Evolutionary conservation across 2,113 vertebrate genomes (phyloP).

Genomic region (Mola mola): DNA sequence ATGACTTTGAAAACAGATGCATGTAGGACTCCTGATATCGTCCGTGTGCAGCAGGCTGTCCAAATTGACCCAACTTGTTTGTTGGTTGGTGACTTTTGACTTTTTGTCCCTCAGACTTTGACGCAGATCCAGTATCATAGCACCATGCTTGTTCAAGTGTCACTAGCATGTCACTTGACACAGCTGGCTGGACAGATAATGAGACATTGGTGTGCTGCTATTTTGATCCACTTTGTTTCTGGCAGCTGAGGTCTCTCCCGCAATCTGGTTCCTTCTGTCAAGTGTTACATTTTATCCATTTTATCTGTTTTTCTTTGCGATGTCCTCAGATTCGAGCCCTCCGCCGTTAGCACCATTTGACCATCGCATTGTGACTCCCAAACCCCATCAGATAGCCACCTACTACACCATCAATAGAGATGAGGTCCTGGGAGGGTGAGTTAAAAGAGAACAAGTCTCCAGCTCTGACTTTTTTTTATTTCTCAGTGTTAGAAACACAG

Average conservation of each 20-base stretch:
- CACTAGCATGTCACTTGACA: conserved; percentile 35
- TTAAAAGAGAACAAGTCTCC: neutral
- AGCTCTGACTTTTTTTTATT: conserved; percentile 46
- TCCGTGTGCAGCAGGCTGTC: no score
- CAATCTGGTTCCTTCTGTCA: neutral
- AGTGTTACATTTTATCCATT: neutral
- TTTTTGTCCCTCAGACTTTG: conserved; percentile 33
- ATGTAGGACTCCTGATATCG: no score
- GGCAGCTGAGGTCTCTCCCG: conserved; percentile 10
- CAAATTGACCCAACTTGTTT: neutral
- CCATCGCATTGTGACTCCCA: conserved; percentile 91
- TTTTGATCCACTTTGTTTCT: conserved; percentile 63
- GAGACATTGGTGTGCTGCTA: conserved; percentile 48
- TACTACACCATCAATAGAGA: conserved; percentile 88
- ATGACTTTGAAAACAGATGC: no score
- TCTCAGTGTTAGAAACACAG: no score
- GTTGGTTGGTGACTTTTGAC: conserved; percentile 43
- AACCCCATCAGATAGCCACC: conserved; percentile 83
- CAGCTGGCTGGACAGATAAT: conserved; percentile 58
- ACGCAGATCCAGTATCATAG: conserved; percentile 52
- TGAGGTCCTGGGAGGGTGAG: conserved; percentile 95
- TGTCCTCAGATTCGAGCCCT: conserved; percentile 80
- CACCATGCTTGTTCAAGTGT: conserved; percentile 22
- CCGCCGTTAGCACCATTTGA: conserved; percentile 91
- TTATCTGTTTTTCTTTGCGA: neutral